Percentiles rank a stretch among this genome's conserved stretches.
phyloP scores from a whole-genome alignment of 2,113 vertebrate species.

The Nanger granti region DNA sequence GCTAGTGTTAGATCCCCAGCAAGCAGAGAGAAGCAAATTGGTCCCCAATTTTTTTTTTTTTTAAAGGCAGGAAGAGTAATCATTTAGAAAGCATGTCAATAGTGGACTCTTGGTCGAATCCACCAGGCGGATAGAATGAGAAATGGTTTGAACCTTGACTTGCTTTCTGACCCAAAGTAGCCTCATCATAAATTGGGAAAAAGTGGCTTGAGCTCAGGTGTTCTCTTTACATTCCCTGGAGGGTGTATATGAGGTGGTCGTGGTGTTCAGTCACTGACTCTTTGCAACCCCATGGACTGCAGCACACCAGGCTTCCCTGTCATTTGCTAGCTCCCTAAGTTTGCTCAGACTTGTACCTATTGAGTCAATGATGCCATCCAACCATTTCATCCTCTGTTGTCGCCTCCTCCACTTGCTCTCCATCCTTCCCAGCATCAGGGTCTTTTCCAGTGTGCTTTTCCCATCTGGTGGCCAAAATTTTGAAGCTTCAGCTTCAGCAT shows the following conservation, averaged over 20 bases:
- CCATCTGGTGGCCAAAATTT: not conserved
- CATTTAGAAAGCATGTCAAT: not conserved
- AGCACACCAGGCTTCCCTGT: not conserved
- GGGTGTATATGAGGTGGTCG: not conserved
- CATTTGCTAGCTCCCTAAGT: not conserved
- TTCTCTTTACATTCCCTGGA: not conserved
- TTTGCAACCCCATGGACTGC: not conserved
- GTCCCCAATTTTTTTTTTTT: not conserved
- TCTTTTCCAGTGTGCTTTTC: not conserved
- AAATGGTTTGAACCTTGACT: not conserved
- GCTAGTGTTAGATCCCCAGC: slow-evolving; percentile 1
- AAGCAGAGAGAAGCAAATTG: slow-evolving; percentile 33
- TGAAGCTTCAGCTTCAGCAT: not conserved
- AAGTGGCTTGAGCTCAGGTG: not conserved
- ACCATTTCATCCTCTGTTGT: not conserved
- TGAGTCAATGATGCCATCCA: not conserved
- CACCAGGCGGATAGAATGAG: too few species aligned
- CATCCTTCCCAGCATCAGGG: not conserved
- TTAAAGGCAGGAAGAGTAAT: not conserved
- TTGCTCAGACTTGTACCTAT: not conserved
- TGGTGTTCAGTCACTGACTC: not conserved
- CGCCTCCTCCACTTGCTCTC: not conserved
- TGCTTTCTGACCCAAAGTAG: not conserved
- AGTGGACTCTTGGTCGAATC: not conserved
- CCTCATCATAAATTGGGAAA: not conserved